Base-by-base conservation (phyloP, 2,797 vertebrate genomes). In the Antennarius maculatus region DNA sequence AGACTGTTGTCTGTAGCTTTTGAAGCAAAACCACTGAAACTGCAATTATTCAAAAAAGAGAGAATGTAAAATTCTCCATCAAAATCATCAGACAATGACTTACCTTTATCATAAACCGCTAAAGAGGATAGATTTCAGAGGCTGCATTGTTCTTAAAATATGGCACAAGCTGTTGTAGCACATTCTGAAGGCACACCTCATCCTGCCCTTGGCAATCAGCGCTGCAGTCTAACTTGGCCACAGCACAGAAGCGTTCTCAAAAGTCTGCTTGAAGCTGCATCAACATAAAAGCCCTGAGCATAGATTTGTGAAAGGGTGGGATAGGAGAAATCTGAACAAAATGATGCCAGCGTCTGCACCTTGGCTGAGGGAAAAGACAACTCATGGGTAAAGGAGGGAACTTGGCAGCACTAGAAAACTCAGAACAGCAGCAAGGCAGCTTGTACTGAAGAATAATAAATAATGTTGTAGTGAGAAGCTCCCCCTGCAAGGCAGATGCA, bases 281-380 rank as follows among this genome's bases (percentile, higher is more conserved):
- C 76, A 53, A 84, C 88, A 87, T 84, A 83, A 89, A 84, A 85
- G 84, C 79, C 71, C 66, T 12, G 59, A 74, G 81, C 65, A 18
- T 43, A 75, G 80, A 81, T 84, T 88, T 80, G 78, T 72, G 69
- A 85, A 87, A 83, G 77, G 89, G 87, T 47, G 88, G 89, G 86
- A 83, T 70, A 59, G 71, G 66, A 80, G 81, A 68, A 82, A 86
- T 82, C 61, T 48, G 74, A 89, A 87, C 90, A 89, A 87, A 90
- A 87, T 13, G 70, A 79, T 79, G 70, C 78, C 83, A 78, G 80
- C 77, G 77, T 43, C 51, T 62, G 63, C 79, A 71, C 75, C 69
- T 83, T 37, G 11, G 81, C 71, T 63, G 77, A 79, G 76, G 81
- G 69, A 66, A 73, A 66, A 79, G 71, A 84, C 82, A 79, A 79